A percentile compares a stretch with the other conserved stretches of the same genome.
These are phyloP conservation scores for Dryocosmus kuriphilus DNA, from an alignment of 2,888 invertebrate genomes.

Conservation along the genomic window DNA sequence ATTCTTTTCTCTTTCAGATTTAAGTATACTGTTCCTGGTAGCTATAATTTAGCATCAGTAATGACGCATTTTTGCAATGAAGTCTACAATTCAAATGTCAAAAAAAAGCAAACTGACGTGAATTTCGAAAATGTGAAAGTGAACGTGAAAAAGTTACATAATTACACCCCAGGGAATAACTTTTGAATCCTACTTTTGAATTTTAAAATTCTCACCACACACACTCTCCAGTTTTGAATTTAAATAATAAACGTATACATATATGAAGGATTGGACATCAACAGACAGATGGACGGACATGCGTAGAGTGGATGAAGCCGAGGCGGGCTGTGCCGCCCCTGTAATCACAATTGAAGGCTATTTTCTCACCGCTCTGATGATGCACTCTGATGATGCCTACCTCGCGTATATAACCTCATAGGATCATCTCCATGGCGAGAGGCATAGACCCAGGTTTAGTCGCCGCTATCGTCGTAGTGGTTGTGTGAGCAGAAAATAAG, in stretches of 20 bases:
- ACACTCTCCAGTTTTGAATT: neutral
- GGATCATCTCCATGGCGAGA: slow-evolving; percentile 68
- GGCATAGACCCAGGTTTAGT: slow-evolving; percentile 55
- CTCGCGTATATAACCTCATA: slow-evolving; percentile 70
- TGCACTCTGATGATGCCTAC: slow-evolving; percentile 76
- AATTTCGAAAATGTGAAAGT: no score
- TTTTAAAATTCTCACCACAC: neutral
- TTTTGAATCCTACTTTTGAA: neutral
- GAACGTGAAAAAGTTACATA: no score
- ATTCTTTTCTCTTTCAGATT: no score
- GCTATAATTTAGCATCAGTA: no score
- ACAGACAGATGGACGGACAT: slow-evolving; percentile 42
- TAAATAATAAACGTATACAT: slow-evolving; percentile 18
- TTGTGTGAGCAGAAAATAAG: slow-evolving; percentile 76
- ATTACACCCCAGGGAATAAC: no score
- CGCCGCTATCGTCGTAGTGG: slow-evolving; percentile 61
- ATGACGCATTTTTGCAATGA: no score
- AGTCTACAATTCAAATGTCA: no score
- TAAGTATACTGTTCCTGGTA: no score
- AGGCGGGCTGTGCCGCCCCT: slow-evolving; percentile 75
- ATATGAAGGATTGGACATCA: slow-evolving; percentile 18
- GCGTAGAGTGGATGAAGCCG: slow-evolving; percentile 55
- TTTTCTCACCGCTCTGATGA: slow-evolving; percentile 78
- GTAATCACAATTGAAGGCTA: slow-evolving; percentile 78
- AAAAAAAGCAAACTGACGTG: no score